Evolutionary conservation across 2,888 invertebrate species (phyloP).

Genomic region (Suillia variegata): DNA sequence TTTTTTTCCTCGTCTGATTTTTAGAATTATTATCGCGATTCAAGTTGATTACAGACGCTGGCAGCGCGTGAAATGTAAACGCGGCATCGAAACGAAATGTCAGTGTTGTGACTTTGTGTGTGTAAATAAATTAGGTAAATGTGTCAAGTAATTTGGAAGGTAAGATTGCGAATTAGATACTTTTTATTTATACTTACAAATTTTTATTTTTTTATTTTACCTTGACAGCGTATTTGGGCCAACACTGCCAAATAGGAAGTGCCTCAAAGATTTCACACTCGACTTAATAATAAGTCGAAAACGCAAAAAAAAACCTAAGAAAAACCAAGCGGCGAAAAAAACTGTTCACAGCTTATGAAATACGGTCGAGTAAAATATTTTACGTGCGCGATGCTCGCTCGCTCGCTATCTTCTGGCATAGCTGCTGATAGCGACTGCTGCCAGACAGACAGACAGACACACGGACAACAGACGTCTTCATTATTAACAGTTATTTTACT

Average conservation of each 20-base stretch:
- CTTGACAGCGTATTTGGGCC: too few species aligned
- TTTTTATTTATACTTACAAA: too few species aligned
- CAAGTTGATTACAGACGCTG: conserved; percentile 4
- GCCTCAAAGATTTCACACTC: neutral
- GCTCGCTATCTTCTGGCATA: neutral
- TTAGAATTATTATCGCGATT: neutral
- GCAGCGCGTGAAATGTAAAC: too few species aligned
- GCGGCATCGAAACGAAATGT: too few species aligned
- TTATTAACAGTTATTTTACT: conserved; percentile 2
- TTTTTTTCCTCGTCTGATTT: neutral
- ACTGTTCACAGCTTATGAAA: conserved; percentile 1
- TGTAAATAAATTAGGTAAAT: too few species aligned
- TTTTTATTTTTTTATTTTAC: too few species aligned
- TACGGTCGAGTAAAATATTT: neutral
- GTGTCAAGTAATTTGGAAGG: too few species aligned
- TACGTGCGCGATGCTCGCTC: neutral
- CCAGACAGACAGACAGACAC: too few species aligned
- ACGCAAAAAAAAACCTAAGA: neutral
- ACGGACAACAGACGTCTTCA: conserved; percentile 1
- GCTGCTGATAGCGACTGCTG: conserved; percentile 1
- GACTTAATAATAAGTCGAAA: neutral
- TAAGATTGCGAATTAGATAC: too few species aligned
- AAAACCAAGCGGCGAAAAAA: neutral
- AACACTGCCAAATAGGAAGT: too few species aligned
- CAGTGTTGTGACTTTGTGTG: too few species aligned